Evolutionary conservation across 2,797 vertebrate species (phyloP).

Genomic region (Aplochiton taeniatus): DNA sequence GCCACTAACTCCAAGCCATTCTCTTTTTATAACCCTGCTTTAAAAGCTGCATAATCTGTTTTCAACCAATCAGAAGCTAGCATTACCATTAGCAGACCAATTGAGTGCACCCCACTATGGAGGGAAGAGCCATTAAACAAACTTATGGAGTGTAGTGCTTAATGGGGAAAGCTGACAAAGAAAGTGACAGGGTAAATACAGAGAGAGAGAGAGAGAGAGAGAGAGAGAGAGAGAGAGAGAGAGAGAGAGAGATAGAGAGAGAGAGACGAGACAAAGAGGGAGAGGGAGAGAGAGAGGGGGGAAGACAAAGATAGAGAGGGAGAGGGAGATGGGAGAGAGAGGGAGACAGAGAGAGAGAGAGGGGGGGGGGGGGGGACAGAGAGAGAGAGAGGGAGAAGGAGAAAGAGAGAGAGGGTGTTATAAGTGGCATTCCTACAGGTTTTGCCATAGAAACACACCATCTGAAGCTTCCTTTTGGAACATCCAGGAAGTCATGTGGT

Average conservation of each 20-base stretch:
- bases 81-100: no score
- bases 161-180: neutral
- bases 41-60: no score
- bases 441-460: no score
- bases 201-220: neutral
- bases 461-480: no score
- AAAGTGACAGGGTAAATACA: neutral
- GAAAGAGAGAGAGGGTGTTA: slow-evolving; percentile 1
- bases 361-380: neutral
- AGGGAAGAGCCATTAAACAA: no score
- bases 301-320: neutral
- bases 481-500: no score
- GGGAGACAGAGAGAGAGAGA: neutral
- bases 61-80: no score
- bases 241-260: slow-evolving; percentile 8
- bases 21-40: no score
- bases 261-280: neutral
- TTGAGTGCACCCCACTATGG: no score
- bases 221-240: neutral
- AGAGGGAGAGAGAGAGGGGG: neutral
- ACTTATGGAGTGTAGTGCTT: no score
- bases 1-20: no score
- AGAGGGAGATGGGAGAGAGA: neutral
- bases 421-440: no score
- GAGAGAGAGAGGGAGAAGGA: slow-evolving; percentile 8